Percentiles rank a stretch among this genome's conserved stretches.
These are phyloP conservation scores for Amphipyra berbera DNA, from an alignment of 2,888 invertebrate species.

Conservation along the genomic window DNA sequence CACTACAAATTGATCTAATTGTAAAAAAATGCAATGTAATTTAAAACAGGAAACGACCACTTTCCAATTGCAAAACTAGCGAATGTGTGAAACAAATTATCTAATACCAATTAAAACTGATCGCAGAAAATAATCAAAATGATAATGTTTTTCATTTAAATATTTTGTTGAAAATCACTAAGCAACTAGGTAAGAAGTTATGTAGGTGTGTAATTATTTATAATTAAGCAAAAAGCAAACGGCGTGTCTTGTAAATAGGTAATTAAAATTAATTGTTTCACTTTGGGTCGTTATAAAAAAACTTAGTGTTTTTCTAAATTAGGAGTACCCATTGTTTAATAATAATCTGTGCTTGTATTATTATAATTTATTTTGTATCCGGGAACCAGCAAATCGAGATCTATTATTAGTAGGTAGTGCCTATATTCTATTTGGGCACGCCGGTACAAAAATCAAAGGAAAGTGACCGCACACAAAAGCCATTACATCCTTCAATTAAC, in stretches of 20 bases:
- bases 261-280: constrained; percentile 63
- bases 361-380: constrained; percentile 51
- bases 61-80: constrained; percentile 36
- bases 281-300: constrained; percentile 58
- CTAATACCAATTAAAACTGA: constrained; percentile 51
- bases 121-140: constrained; percentile 46
- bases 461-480: constrained; percentile 86
- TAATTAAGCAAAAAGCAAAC: constrained; percentile 64
- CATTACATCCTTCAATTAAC: constrained; percentile 87
- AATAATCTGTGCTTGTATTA: constrained; percentile 53
- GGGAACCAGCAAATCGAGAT: constrained; percentile 50
- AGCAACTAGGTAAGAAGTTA: constrained; percentile 72
- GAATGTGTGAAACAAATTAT: constrained; percentile 45
- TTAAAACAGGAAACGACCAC: constrained; percentile 18
- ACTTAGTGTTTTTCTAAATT: constrained; percentile 59
- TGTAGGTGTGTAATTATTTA: constrained; percentile 75
- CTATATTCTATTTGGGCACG: constrained; percentile 53
- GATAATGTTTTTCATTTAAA: constrained; percentile 61
- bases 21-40: constrained; percentile 30
- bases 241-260: constrained; percentile 64
- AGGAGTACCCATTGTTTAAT: constrained; percentile 61
- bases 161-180: constrained; percentile 72
- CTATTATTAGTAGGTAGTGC: constrained; percentile 52
- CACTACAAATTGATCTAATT: constrained; percentile 40
- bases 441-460: constrained; percentile 70